Evolutionary conservation across 1,140 invertebrate genomes (phyloP).

Genomic region (Muscidifurax raptorellus): DNA sequence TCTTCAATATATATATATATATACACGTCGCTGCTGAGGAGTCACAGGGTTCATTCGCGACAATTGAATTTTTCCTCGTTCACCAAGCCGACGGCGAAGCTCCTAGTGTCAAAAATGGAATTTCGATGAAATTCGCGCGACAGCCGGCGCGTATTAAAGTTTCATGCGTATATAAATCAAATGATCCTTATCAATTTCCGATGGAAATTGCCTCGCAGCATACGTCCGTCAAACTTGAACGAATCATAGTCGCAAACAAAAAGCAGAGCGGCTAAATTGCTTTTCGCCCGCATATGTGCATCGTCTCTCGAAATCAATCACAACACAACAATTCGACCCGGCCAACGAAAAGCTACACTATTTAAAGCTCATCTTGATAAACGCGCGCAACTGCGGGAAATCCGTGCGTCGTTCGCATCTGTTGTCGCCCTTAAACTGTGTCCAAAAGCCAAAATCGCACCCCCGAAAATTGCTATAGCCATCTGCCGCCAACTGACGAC

Average conservation of each 20-base stretch:
- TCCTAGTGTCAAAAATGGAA: background rate
- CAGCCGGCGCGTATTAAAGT: too few species aligned
- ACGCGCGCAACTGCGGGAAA: background rate
- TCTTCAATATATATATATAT: background rate
- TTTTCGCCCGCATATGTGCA: background rate
- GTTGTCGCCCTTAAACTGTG: background rate
- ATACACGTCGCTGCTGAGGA: too few species aligned
- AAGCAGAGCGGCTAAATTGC: too few species aligned
- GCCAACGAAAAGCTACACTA: background rate
- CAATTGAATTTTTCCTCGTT: background rate
- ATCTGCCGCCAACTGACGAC: background rate
- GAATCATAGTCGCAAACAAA: too few species aligned
- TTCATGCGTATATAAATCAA: too few species aligned
- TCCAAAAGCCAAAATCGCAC: background rate
- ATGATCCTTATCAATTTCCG: too few species aligned
- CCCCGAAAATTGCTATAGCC: conserved; percentile 12
- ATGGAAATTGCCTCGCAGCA: too few species aligned
- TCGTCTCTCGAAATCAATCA: background rate
- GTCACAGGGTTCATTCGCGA: background rate
- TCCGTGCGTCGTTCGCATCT: conserved; percentile 13
- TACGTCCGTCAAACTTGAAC: too few species aligned
- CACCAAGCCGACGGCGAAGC: background rate
- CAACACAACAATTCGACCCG: background rate
- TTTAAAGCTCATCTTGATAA: conserved; percentile 9
- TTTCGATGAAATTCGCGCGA: background rate